These are phyloP conservation scores for Drosophila miranda DNA, from an alignment of 1,140 invertebrate species.

Conservation along the genomic window DNA sequence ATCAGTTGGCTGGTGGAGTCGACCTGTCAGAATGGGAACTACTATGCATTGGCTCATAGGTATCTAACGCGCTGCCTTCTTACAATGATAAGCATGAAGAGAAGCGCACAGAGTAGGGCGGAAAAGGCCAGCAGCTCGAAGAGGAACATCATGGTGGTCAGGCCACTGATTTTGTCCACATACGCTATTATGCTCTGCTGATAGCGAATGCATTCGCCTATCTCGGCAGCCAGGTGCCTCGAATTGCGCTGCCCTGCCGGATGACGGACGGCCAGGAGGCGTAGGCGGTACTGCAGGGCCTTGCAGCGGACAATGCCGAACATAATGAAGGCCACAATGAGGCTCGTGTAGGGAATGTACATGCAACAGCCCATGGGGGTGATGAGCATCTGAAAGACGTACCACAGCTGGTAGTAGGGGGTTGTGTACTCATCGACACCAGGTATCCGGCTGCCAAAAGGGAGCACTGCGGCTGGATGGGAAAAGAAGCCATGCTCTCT, in stretches of 20 bases:
- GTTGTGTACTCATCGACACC: conserved; percentile 68
- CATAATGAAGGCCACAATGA: conserved; percentile 77
- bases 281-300: conserved; percentile 71
- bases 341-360: conserved; percentile 80
- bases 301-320: conserved; percentile 78
- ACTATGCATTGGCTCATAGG: no score
- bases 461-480: conserved; percentile 53
- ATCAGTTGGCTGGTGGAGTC: conserved; percentile 55
- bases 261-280: conserved; percentile 20
- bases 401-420: conserved; percentile 74
- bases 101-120: conserved; percentile 64
- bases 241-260: conserved; percentile 4
- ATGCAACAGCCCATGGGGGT: conserved; percentile 79
- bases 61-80: conserved; percentile 23
- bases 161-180: conserved; percentile 55
- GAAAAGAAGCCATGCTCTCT: neutral
- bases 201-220: conserved; percentile 61
- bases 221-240: conserved; percentile 28
- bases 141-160: conserved; percentile 76
- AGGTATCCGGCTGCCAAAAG: conserved; percentile 73
- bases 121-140: conserved; percentile 76
- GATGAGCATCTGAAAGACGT: conserved; percentile 67
- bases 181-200: conserved; percentile 75
- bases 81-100: conserved; percentile 72
- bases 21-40: conserved; percentile 37